These are phyloP conservation scores for Matsumurasca onukii DNA, from an alignment of 1,140 invertebrate species.

Conservation along the genomic window DNA sequence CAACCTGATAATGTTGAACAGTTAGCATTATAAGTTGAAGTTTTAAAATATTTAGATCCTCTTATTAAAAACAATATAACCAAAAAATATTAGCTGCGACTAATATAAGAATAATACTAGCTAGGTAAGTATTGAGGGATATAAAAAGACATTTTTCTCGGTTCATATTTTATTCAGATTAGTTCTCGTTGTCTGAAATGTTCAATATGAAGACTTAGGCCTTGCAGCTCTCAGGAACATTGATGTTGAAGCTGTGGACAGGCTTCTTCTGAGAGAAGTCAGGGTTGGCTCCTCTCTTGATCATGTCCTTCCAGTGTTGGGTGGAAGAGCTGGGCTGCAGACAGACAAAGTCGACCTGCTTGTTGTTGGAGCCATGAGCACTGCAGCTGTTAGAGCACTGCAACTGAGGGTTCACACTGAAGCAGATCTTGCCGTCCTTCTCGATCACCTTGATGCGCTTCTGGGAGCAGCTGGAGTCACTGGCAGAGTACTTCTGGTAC, in stretches of 20 bases:
- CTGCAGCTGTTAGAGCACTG: conserved; percentile 51
- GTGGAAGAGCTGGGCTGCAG: conserved; percentile 48
- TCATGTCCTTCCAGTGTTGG: conserved; percentile 50
- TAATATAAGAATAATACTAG: too few relatives aligned
- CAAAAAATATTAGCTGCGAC: too few relatives aligned
- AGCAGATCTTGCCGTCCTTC: conserved; percentile 54
- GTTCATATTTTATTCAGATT: conserved; percentile 10
- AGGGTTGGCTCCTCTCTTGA: conserved; percentile 57
- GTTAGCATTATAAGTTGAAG: too few relatives aligned
- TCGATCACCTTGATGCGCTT: conserved; percentile 22
- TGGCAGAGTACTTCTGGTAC: conserved; percentile 23
- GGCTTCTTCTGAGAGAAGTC: conserved; percentile 35
- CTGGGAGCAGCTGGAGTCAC: conserved; percentile 29
- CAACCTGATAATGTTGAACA: too few relatives aligned
- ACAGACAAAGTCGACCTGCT: conserved; percentile 48
- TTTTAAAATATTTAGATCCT: too few relatives aligned
- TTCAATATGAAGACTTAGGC: background rate
- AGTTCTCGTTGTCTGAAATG: background rate
- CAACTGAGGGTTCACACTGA: conserved; percentile 53
- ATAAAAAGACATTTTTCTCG: background rate
- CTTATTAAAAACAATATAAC: too few relatives aligned
- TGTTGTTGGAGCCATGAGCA: conserved; percentile 36
- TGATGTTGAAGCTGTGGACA: conserved; percentile 28
- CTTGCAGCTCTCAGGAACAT: conserved; percentile 31
- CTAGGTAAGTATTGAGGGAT: background rate